These are phyloP conservation scores for Erithacus rubecula DNA, from an alignment of 2,797 vertebrate species.

Conservation along the genomic window DNA sequence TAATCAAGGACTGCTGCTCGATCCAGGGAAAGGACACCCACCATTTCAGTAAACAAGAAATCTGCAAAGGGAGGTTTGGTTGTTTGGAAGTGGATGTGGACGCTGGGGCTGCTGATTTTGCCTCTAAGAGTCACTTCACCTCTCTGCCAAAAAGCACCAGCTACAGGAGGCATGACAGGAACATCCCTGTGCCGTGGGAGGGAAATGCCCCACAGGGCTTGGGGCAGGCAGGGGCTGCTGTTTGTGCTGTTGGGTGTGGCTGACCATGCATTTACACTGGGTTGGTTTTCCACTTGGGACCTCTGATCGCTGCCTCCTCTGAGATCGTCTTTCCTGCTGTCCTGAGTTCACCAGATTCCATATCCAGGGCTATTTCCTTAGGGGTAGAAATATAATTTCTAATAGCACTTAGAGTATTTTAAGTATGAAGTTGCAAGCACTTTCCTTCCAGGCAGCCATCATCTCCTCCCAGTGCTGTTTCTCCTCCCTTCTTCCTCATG, in stretches of 20 bases:
- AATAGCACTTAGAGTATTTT: background rate
- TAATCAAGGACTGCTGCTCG: background rate
- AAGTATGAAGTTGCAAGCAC: rapidly evolving
- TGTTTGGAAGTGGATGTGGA: background rate
- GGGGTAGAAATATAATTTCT: background rate
- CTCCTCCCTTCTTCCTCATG: background rate
- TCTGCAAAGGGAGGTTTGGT: background rate
- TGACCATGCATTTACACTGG: rapidly evolving
- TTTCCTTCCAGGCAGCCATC: background rate
- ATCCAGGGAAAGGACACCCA: background rate
- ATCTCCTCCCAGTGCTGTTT: background rate
- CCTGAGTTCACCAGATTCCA: background rate
- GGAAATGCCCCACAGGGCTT: rapidly evolving
- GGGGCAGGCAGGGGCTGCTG: rapidly evolving
- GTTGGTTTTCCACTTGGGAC: background rate
- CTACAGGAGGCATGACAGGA: background rate
- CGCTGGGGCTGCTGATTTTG: background rate
- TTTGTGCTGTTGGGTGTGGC: rapidly evolving
- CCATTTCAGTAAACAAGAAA: background rate
- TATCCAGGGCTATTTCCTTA: background rate
- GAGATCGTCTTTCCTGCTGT: background rate
- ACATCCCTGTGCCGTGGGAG: background rate
- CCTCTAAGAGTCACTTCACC: background rate
- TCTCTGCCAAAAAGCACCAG: background rate
- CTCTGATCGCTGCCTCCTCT: background rate